Evolutionary conservation across 2,888 invertebrate genomes (phyloP), one percentile per base, ranked within the genome.

Genomic region (Colletes collaris): DNA sequence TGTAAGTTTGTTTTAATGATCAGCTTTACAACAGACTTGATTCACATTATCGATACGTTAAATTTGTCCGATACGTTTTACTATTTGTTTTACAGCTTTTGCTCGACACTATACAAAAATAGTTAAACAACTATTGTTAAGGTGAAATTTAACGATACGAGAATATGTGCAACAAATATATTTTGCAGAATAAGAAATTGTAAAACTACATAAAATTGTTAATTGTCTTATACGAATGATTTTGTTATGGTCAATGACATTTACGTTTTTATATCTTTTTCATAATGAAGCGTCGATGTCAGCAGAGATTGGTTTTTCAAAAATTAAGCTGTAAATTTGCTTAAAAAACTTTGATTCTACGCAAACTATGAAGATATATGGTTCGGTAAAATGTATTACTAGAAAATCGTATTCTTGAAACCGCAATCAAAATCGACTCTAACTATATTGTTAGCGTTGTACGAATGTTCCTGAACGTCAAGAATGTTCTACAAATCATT

Each of bases 211-310:
- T 50, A 53, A 40, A 37, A 19, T 65, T 75, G 66, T 66, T 74
- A 70, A 58, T 80, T 59, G 70, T 35, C 35, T 44, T 60, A 44
- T 65, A 65, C 49, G 62, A 46, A 78, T 53, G 56, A 67, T 71
- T 70, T 63, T 27, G 16, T 80, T 67, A 44, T 58, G 40, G 58
- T 55, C 27, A 56, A 58, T 68, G 53, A 44, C n/a, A 50, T 79
- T 64, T 72, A 72, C 59, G 79, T 68, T 79, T 72, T 79, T 79
- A 66, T 79, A 79, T 27, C 66, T 63, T 79, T 79, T 67, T 79
- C 16, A 16, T 16, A 16, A 16, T 16, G 16, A 11, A 70, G 56
- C 50, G 11, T 65, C 8, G 8, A 50, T 69, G 44, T 64, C 40
- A 53, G 11, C 40, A n/a, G 44, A 60, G 55, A 53, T 44, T 50